Evolutionary conservation across 2,797 vertebrate species (phyloP).

Genomic region (Odontamblyopus rebecca): DNA sequence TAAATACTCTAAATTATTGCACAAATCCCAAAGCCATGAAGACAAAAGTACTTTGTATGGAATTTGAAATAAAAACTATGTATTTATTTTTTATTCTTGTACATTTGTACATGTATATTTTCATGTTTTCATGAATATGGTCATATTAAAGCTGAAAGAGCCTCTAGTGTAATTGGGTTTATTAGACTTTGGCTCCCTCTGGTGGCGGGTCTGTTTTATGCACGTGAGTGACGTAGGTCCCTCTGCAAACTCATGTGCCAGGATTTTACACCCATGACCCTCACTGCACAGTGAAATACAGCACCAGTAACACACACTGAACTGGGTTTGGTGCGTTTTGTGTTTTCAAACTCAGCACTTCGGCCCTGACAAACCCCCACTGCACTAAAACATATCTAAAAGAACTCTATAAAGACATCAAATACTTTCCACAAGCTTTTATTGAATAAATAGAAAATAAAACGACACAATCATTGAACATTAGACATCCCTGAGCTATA

Average conservation of each 20-base stretch:
- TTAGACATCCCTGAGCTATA: slow-evolving; percentile 45
- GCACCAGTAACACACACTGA: not conserved
- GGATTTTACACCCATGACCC: too few species aligned
- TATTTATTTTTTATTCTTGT: too few species aligned
- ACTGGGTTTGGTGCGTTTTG: not conserved
- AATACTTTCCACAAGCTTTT: slow-evolving; percentile 37
- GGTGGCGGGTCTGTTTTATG: not conserved
- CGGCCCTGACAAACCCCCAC: not conserved
- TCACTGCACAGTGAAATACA: not conserved
- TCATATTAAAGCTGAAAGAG: not conserved
- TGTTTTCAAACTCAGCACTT: not conserved
- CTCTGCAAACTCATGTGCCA: too few species aligned
- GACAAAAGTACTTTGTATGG: too few species aligned
- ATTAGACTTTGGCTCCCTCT: not conserved
- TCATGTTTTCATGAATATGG: too few species aligned
- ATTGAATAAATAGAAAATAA: slow-evolving; percentile 62
- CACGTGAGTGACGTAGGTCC: not conserved
- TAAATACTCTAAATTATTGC: too few species aligned
- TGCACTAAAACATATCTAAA: not conserved
- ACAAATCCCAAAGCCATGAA: too few species aligned
- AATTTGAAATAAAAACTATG: too few species aligned
- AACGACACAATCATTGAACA: not conserved
- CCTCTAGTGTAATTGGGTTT: not conserved
- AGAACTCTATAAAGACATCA: not conserved
- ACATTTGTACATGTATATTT: too few species aligned